Evolutionary conservation across 2,797 vertebrate genomes (phyloP).

Genomic region (Pangasius macronema): DNA sequence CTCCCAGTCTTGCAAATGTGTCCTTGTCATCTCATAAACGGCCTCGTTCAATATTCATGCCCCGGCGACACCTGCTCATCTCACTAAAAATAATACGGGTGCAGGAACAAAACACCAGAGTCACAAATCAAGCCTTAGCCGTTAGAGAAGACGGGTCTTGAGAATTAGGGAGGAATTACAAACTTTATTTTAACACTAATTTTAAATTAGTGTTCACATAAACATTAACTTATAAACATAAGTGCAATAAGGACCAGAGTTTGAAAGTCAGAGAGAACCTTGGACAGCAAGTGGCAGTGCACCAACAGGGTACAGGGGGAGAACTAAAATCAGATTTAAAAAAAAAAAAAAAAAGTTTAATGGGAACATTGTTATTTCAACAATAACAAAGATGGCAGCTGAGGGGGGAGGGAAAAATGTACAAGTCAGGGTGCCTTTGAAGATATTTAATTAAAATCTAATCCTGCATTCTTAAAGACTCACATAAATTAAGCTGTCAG

Average conservation of each 20-base stretch:
- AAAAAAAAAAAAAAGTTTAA: constrained; percentile 49
- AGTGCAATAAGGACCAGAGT: neutral
- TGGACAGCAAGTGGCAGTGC: constrained; percentile 24
- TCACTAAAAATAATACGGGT: constrained; percentile 33
- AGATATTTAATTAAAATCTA: constrained; percentile 99
- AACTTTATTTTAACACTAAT: neutral
- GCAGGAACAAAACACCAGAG: constrained; percentile 14
- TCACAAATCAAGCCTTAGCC: constrained; percentile 33
- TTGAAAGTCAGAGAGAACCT: constrained; percentile 10
- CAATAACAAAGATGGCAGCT: constrained; percentile 67
- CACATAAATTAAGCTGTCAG: constrained; percentile 99
- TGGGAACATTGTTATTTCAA: constrained; percentile 60
- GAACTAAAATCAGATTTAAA: constrained; percentile 58
- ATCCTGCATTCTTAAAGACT: constrained; percentile 99
- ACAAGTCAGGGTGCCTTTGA: constrained; percentile 99
- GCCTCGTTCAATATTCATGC: constrained; percentile 61
- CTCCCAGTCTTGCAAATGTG: constrained; percentile 56
- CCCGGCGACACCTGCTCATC: constrained; percentile 56
- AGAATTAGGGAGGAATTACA: neutral
- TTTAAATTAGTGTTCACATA: neutral
- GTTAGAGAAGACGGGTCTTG: neutral
- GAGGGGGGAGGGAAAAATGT: constrained; percentile 82
- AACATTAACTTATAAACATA: too few relatives aligned
- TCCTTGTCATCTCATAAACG: constrained; percentile 63
- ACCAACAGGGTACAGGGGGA: constrained; percentile 20